Evolutionary conservation across 1,140 invertebrate species (phyloP).

Genomic region (Prorops nasuta): DNA sequence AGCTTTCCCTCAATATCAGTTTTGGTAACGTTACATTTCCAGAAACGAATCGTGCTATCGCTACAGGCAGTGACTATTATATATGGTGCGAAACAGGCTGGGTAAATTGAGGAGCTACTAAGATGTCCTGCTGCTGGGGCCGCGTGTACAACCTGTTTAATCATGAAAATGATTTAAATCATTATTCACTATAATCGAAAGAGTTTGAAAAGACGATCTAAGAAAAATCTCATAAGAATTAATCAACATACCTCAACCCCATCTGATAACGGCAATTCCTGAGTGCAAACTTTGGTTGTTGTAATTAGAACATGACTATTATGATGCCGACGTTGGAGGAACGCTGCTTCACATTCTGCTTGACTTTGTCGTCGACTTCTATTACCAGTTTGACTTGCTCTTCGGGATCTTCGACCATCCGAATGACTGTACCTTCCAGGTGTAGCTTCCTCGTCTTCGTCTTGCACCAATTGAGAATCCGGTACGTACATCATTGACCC

Average conservation of each 20-base stretch:
- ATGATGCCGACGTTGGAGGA: constrained; percentile 41
- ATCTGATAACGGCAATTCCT: constrained; percentile 81
- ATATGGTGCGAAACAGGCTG: constrained; percentile 95
- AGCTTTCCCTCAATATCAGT: constrained; percentile 59
- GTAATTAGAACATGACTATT: constrained; percentile 62
- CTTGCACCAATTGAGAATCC: constrained; percentile 82
- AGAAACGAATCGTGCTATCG: constrained; percentile 72
- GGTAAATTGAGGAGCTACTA: constrained; percentile 97
- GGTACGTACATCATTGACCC: constrained; percentile 88
- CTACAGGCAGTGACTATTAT: constrained; percentile 92
- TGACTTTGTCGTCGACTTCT: constrained; percentile 49
- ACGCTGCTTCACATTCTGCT: constrained; percentile 42
- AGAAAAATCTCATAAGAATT: background rate
- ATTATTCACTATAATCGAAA: background rate
- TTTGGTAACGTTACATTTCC: constrained; percentile 73
- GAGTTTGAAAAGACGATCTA: background rate
- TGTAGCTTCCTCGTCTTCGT: constrained; percentile 66
- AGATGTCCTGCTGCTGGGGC: constrained; percentile 93
- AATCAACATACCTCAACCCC: constrained; percentile 68
- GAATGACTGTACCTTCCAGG: constrained; percentile 32
- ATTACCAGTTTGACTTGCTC: constrained; percentile 42
- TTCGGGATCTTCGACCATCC: constrained; percentile 46
- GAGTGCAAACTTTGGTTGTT: constrained; percentile 76
- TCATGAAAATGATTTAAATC: constrained; percentile 1
- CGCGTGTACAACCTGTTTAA: constrained; percentile 73